Evolutionary conservation across 2,888 invertebrate genomes (phyloP).

Genomic region (Sialis fuliginosa): DNA sequence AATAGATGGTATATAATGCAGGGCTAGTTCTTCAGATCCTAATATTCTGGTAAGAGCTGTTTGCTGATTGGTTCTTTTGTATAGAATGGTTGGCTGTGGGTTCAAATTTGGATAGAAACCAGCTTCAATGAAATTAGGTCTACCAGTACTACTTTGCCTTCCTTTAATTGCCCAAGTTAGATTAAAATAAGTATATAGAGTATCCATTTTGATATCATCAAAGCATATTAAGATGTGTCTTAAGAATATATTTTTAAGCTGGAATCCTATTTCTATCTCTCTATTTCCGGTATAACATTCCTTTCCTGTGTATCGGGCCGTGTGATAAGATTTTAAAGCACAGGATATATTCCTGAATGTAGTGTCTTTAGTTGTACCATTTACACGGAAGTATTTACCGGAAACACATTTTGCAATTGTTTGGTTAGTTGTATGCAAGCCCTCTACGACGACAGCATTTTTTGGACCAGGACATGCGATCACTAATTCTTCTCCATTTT

Average conservation of each 20-base stretch:
- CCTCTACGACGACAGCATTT: neutral
- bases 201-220: constrained; percentile 28
- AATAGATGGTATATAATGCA: constrained; percentile 14
- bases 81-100: constrained; percentile 13
- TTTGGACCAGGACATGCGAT: constrained; percentile 11
- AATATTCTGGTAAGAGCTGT: constrained; percentile 14
- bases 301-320: constrained; percentile 24
- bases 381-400: constrained; percentile 12
- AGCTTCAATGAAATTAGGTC: constrained; percentile 31
- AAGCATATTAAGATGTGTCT: constrained; percentile 34
- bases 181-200: constrained; percentile 32
- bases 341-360: constrained; percentile 27
- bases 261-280: constrained; percentile 34
- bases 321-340: constrained; percentile 22
- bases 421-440: neutral
- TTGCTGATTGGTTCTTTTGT: constrained; percentile 9
- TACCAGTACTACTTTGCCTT: constrained; percentile 27
- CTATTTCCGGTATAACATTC: constrained; percentile 27
- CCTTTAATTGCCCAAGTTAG: constrained; percentile 28
- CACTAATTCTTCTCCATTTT: constrained; percentile 7
- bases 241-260: constrained; percentile 26
- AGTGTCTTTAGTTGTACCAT: constrained; percentile 7
- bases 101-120: constrained; percentile 29
- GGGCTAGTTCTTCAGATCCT: constrained; percentile 13
- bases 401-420: constrained; percentile 13